Evolutionary conservation across 2,888 invertebrate genomes (phyloP).

Genomic region (Polia nebulosa): DNA sequence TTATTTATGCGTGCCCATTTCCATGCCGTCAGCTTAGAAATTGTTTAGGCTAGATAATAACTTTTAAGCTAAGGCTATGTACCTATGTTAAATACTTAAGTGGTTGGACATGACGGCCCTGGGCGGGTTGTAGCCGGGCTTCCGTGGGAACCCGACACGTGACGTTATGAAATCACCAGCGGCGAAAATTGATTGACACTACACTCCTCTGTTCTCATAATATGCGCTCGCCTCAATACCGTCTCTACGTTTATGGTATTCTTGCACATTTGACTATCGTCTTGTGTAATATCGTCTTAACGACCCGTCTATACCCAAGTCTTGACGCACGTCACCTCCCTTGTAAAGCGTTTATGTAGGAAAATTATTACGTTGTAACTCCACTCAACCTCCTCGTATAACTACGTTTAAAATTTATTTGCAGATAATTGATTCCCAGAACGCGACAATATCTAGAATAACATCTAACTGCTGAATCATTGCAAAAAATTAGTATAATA

Average conservation of each 20-base stretch:
- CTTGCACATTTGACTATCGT: slow-evolving; percentile 54
- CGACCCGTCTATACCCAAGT: slow-evolving; percentile 23
- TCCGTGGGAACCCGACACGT: slow-evolving; percentile 90
- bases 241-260: slow-evolving; percentile 52
- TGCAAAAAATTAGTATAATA: slow-evolving; percentile 56
- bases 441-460: slow-evolving; percentile 44
- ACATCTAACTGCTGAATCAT: slow-evolving; percentile 47
- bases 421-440: slow-evolving; percentile 54
- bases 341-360: slow-evolving; percentile 30
- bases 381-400: slow-evolving; percentile 39
- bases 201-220: slow-evolving; percentile 68
- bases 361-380: slow-evolving; percentile 49
- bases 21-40: slow-evolving; percentile 85
- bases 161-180: slow-evolving; percentile 88
- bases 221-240: slow-evolving; percentile 65
- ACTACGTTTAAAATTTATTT: slow-evolving; percentile 31
- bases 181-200: slow-evolving; percentile 89
- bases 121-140: slow-evolving; percentile 86
- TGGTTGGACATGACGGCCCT: slow-evolving; percentile 89
- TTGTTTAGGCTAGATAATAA: slow-evolving; percentile 90
- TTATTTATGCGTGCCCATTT: slow-evolving; percentile 89
- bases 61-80: slow-evolving; percentile 88
- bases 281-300: slow-evolving; percentile 49
- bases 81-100: slow-evolving; percentile 90
- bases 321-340: slow-evolving; percentile 30